A percentile compares a stretch with the other conserved stretches of the same genome.
These are phyloP conservation scores for Meloidogyne hapla DNA, from an alignment of 1,140 invertebrate species.

Conservation along the genomic window DNA sequence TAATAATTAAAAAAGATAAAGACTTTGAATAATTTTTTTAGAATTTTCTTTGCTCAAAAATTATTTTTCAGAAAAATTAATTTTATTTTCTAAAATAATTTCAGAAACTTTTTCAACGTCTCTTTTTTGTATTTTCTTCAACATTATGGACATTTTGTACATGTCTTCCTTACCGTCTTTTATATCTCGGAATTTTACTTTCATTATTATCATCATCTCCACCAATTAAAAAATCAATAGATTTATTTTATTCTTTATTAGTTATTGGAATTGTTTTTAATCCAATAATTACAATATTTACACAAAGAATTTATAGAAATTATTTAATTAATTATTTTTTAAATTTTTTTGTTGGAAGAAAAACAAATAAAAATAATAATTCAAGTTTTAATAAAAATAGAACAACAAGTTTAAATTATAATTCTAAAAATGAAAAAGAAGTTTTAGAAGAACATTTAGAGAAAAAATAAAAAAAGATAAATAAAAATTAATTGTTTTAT, in stretches of 20 bases:
- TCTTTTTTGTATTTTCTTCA: conserved; percentile 62
- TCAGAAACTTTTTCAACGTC: conserved; percentile 58
- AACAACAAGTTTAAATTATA: too few species aligned
- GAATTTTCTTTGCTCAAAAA: too few species aligned
- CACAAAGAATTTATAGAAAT: not conserved
- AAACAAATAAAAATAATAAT: not conserved
- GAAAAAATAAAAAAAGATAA: too few species aligned
- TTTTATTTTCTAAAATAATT: conserved; percentile 37
- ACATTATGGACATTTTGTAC: conserved; percentile 62
- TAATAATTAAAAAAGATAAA: too few species aligned
- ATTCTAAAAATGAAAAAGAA: too few species aligned
- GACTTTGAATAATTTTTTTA: too few species aligned
- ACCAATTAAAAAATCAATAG: conserved; percentile 37
- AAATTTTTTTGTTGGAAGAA: not conserved
- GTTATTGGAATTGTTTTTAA: conserved; percentile 60
- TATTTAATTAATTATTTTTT: conserved; percentile 1
- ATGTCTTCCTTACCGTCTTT: conserved; percentile 57
- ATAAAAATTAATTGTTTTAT: too few species aligned
- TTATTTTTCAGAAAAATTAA: too few species aligned
- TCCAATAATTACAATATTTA: conserved; percentile 44
- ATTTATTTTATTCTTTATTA: conserved; percentile 50
- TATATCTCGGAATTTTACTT: conserved; percentile 47
- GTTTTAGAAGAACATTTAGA: too few species aligned
- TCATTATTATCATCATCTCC: conserved; percentile 2
- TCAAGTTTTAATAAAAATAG: too few species aligned